Base-by-base conservation (phyloP, 2,113 vertebrate species). In the Callospermophilus lateralis region DNA sequence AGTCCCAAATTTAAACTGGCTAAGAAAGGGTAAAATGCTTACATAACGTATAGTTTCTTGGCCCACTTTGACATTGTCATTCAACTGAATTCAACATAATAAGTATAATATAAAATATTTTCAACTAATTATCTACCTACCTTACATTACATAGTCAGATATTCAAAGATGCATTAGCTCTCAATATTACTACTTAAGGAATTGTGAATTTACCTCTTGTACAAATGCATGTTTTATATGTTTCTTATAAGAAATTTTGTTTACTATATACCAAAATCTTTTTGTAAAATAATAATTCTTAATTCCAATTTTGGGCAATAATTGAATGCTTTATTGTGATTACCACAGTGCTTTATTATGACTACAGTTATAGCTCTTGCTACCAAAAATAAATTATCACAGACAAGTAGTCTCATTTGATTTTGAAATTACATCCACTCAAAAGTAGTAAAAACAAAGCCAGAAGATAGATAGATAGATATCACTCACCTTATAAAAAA, bases 121-220 rank as follows among this genome's bases (percentile, higher is more conserved):
- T n/a, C 22, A 67, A 79, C 16, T 0, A 73, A 12, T 91, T 67
- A 78, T 37, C 51, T 84, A 45, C 5, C 8, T 81, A 15, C 26
- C 19, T 83, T 55, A 55, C 0, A 48, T 32, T 34, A 73, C 26
- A 34, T 15, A 68, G 28, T 58, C 24, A 73, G 90, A 79, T 45
- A 79, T 77, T 74, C 24, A 83, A 61, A 58, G 53, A 83, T 37
- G 26, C 90, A 67, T 96, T 78, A 58, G 17, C 37, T 83, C 13
- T 95, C 70, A 78, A 17, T 67, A 61, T 87, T 86, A 61, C 28
- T 87, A 58, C 20, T 83, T 83, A 95, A 32, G 12, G 6, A 90
- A 68, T 6, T 39, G 34, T 48, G 26, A 72, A n/a, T 94, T 86
- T 90, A 86, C 30, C n/a, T 67, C 9, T 83, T 76, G 6, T 37